phyloP scores from a whole-genome alignment of 2,888 invertebrate species.

The Amorpha juglandis region DNA sequence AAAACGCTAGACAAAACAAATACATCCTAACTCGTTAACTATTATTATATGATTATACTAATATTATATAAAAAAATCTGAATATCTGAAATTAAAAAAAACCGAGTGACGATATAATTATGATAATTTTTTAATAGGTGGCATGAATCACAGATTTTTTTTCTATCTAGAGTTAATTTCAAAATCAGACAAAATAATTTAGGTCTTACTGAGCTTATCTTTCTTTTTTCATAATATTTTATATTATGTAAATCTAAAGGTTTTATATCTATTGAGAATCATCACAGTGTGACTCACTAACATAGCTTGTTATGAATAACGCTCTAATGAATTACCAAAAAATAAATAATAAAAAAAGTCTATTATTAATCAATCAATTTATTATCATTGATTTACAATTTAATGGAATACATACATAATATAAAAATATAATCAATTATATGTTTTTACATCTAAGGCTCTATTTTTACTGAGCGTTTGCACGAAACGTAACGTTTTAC shows the following conservation, averaged over 20 bases:
- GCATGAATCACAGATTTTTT: too few relatives aligned
- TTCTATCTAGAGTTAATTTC: too few relatives aligned
- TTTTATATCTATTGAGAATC: not conserved
- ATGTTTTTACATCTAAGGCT: slow-evolving; percentile 67
- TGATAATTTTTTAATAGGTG: too few relatives aligned
- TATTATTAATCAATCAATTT: slow-evolving; percentile 73
- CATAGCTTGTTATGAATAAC: not conserved
- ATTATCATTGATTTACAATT: slow-evolving; percentile 75
- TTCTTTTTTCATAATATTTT: not conserved
- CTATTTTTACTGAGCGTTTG: slow-evolving; percentile 15
- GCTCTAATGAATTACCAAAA: slow-evolving; percentile 6
- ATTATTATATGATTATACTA: too few relatives aligned
- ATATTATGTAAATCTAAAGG: not conserved
- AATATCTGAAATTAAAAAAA: too few relatives aligned
- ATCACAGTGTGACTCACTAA: not conserved
- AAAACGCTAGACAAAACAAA: too few relatives aligned
- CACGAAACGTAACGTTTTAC: not conserved
- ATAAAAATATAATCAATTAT: slow-evolving; percentile 67
- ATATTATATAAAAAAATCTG: too few relatives aligned
- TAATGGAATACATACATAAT: slow-evolving; percentile 73
- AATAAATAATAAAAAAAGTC: slow-evolving; percentile 38
- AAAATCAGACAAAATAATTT: too few relatives aligned
- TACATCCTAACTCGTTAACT: too few relatives aligned
- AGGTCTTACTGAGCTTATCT: not conserved
- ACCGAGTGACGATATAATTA: too few relatives aligned